A percentile compares a stretch with the other conserved stretches of the same genome.
These are phyloP conservation scores for Priocnemis perturbator DNA, from an alignment of 2,888 invertebrate genomes.

Conservation along the genomic window DNA sequence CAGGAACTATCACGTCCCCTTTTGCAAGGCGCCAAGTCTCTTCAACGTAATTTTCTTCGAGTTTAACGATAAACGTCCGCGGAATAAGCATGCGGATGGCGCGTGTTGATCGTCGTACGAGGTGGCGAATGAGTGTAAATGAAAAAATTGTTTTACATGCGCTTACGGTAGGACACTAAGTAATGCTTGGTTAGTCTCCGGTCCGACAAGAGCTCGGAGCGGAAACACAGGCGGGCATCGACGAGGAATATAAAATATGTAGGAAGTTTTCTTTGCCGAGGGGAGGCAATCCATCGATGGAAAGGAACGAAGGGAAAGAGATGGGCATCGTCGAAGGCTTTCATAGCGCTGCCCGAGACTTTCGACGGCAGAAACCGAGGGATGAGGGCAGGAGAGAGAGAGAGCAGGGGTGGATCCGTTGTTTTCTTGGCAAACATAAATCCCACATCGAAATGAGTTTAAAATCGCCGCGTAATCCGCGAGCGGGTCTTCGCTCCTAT, in stretches of 20 bases:
- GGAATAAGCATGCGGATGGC: no score
- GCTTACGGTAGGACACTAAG: conserved; percentile 37
- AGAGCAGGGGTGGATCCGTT: conserved; percentile 23
- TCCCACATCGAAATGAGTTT: conserved; percentile 69
- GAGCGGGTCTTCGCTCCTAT: conserved; percentile 26
- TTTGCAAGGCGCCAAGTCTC: no score
- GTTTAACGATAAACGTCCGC: no score
- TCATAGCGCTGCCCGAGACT: neutral
- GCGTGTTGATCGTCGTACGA: neutral
- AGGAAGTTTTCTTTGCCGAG: conserved; percentile 40
- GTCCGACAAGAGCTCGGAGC: conserved; percentile 19
- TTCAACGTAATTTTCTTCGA: no score
- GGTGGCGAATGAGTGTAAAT: conserved; percentile 37
- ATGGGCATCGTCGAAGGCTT: neutral
- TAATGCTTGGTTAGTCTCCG: conserved; percentile 49
- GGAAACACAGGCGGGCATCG: conserved; percentile 25
- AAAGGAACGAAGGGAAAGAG: neutral
- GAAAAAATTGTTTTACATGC: conserved; percentile 42
- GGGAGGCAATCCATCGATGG: conserved; percentile 17
- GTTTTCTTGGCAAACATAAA: conserved; percentile 55
- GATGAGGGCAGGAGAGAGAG: no score
- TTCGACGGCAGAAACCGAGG: conserved; percentile 2
- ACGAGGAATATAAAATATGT: conserved; percentile 51
- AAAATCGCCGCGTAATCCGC: conserved; percentile 61
- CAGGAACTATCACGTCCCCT: neutral